Conservation (phyloP, 2,888 invertebrate genomes). For the Chrysolina oricalcia region DNA sequence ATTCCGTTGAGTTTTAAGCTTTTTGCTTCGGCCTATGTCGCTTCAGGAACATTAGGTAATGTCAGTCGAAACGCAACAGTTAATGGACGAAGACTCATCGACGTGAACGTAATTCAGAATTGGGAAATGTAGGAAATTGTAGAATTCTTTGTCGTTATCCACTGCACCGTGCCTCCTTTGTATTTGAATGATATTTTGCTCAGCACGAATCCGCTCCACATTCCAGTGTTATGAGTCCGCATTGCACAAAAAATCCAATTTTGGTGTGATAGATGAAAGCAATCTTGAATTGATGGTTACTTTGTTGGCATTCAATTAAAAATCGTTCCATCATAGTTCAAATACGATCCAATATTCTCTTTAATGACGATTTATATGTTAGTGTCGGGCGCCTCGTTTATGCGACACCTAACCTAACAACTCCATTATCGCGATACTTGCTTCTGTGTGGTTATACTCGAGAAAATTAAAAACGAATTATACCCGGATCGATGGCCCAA, state of each 20-base stretch:
- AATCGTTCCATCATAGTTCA: background rate
- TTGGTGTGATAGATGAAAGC: background rate
- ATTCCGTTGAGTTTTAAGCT: no score
- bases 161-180: no score
- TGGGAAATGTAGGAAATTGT: no score
- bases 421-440: background rate
- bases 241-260: background rate
- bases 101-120: no score
- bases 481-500: slow-evolving; percentile 2
- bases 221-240: background rate
- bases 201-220: background rate
- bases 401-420: background rate
- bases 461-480: slow-evolving; percentile 15
- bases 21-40: no score
- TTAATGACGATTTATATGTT: background rate
- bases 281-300: background rate
- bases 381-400: background rate
- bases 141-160: no score
- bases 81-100: no score
- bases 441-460: slow-evolving; percentile 5
- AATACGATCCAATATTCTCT: background rate
- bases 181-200: no score
- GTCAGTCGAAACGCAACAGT: no score
- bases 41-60: no score
- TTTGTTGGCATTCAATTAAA: background rate